Base-by-base conservation (phyloP, 2,888 invertebrate species). In the Lithophane leautieri region DNA sequence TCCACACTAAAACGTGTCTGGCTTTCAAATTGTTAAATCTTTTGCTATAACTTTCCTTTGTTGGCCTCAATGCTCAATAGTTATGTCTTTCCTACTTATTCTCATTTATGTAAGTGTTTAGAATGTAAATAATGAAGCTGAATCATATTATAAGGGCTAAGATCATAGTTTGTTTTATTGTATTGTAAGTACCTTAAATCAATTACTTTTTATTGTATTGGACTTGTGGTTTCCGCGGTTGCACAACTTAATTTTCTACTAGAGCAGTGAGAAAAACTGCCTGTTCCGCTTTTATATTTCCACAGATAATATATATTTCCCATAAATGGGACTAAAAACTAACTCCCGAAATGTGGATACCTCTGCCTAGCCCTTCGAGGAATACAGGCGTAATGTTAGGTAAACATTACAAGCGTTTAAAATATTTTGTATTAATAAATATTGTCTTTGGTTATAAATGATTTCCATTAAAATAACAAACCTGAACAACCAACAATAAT, bases 171-270 rank as follows among this genome's bases (percentile, higher is more conserved):
- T 63, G 2, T 52, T 56, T 63, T 25, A 72, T 56, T 61, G n/a
- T 56, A 19, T 40, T 28, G 14, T 47, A 16, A 61, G 11, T 28
- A 61, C 11, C 47, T 61, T 61, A 16, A 47, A 42, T 62, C 44
- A 22, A 9, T 44, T 44, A 44, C 34, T 14, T 44, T 62, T 58
- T 76, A 52, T 44, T 63, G 34, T 58, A 47, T 52, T 52, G 9
- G 14, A 50, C 14, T 61, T 82, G 61, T 62, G 83, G 83, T 78
- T 78, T 83, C 56, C 61, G 69, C 47, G 34, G 67, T 78, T 67
- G 65, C 42, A 11, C 9, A 34, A 63, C 6, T 22, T 44, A n/a
- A 4, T 25, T 76, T 34, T 63, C 34, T 50, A 12, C 22, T 44
- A 14, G 12, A 76, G 25, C 9, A 14, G 7, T 12, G 2, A 16